Evolutionary conservation across 1,140 invertebrate genomes (phyloP), one percentile per base, ranked within the genome.

Genomic region (Leucophenga varia): DNA sequence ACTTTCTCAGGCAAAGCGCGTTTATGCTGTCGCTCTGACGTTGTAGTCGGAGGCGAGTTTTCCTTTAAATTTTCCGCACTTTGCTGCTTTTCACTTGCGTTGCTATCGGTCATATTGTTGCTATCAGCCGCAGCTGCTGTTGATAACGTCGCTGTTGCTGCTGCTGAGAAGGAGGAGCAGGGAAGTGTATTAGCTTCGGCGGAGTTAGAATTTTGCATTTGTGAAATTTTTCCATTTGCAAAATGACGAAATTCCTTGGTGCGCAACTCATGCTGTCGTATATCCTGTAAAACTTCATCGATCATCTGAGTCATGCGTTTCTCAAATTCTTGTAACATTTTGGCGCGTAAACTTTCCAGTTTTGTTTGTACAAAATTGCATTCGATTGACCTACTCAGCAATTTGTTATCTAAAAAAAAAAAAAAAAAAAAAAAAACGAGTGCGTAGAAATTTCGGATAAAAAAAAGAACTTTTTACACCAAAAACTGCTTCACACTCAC

Each of bases 1-100:
- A 85, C 80, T 69, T 86, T 87, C 17, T 84, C 81, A 19, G 80
- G 79, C 80, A 61, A 37, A 47, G 45, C 34, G 16, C 43, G 35
- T n/a, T n/a, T n/a, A 18, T 1, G 10, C 34, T 32, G 10, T 4
- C 43, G 14, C 7, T 18, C 17, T 39, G 52, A 32, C 59, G 54
- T 30, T 42, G 49, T 25, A 32, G 42, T 39, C 19, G 14, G 6
- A 36, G 7, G 25, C n/a, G n/a, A n/a, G n/a, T n/a, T n/a, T n/a
- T n/a, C n/a, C n/a, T n/a, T n/a, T n/a, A n/a, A n/a, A n/a, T n/a
- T n/a, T n/a, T n/a, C n/a, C n/a, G n/a, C n/a, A n/a, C n/a, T n/a
- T n/a, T n/a, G n/a, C n/a, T n/a, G 25, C n/a, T n/a, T 7, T 8
- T 30, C 25, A 30, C 25, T 30, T 30, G 25, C 25, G 25, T 8